Evolutionary conservation across 2,113 vertebrate species (phyloP).

Genomic region (Vombatus ursinus): DNA sequence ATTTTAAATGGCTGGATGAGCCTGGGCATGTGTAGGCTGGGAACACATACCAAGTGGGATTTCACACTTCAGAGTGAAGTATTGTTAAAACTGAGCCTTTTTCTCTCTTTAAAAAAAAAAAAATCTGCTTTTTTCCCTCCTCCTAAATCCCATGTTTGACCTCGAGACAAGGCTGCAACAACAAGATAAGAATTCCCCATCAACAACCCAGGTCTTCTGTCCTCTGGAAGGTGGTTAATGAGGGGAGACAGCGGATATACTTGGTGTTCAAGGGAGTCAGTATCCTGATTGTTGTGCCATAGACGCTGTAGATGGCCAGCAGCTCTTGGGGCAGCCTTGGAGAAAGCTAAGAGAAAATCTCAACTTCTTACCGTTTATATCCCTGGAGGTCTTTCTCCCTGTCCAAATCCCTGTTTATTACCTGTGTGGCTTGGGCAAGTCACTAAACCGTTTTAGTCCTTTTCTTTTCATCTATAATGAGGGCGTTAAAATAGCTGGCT

Average conservation of each 20-base stretch:
- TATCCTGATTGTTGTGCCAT: background rate
- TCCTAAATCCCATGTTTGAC: background rate
- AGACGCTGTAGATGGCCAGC: background rate
- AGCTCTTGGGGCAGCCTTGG: background rate
- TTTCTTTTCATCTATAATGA: background rate
- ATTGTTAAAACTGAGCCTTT: background rate
- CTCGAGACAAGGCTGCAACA: background rate
- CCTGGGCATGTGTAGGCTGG: background rate
- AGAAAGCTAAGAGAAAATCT: background rate
- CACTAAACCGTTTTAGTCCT: background rate
- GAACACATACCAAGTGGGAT: background rate
- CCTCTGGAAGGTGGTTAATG: background rate
- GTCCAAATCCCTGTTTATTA: background rate
- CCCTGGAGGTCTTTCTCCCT: background rate
- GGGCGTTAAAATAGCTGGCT: background rate
- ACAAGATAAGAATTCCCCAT: background rate
- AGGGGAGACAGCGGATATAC: background rate
- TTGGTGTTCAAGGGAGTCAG: background rate
- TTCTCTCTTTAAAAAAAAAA: background rate
- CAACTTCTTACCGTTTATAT: background rate
- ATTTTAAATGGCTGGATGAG: background rate
- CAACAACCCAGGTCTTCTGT: background rate
- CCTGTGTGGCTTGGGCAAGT: background rate
- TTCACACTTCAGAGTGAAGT: conserved; percentile 3
- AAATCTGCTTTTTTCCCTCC: conserved; percentile 1